These are phyloP conservation scores for Mnemiopsis leidyi DNA, from an alignment of 37 sponge, comb jelly and placozoan genomes.

Conservation along the genomic window DNA sequence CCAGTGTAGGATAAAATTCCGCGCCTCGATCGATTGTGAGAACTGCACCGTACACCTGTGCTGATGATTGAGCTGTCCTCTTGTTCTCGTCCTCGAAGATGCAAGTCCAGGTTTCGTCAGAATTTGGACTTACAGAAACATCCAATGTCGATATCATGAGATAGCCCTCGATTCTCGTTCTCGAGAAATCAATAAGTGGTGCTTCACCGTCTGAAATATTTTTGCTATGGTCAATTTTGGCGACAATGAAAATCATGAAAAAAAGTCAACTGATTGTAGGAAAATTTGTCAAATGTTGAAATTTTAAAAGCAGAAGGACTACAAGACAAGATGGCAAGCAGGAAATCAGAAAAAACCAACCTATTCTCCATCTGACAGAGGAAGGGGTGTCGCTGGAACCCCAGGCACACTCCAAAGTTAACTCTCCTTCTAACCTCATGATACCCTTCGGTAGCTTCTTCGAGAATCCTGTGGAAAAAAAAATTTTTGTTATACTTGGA, in stretches of 20 bases:
- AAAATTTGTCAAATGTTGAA: too few species aligned
- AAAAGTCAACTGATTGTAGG: too few species aligned
- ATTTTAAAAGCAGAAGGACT: too few species aligned
- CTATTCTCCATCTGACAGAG: not conserved
- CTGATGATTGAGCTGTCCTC: not conserved
- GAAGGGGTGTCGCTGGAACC: slow-evolving; percentile 6
- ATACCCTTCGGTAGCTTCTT: not conserved
- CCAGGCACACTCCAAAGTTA: slow-evolving; percentile 8
- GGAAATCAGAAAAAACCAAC: not conserved
- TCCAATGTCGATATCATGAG: not conserved
- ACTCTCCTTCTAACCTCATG: not conserved
- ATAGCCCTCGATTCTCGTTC: not conserved
- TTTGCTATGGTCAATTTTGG: too few species aligned
- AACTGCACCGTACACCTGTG: not conserved
- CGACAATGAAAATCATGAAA: too few species aligned
- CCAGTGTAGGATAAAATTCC: slow-evolving; percentile 12
- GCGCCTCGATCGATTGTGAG: not conserved
- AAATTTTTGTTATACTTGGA: too few species aligned
- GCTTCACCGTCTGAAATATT: not conserved
- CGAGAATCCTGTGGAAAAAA: not conserved
- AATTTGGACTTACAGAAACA: not conserved
- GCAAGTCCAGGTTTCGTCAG: slow-evolving; percentile 10
- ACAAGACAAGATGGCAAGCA: too few species aligned
- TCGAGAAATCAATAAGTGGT: not conserved
- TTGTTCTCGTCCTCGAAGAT: not conserved